phyloP scores from a whole-genome alignment of 2,113 vertebrate species.

The Pica pica region DNA sequence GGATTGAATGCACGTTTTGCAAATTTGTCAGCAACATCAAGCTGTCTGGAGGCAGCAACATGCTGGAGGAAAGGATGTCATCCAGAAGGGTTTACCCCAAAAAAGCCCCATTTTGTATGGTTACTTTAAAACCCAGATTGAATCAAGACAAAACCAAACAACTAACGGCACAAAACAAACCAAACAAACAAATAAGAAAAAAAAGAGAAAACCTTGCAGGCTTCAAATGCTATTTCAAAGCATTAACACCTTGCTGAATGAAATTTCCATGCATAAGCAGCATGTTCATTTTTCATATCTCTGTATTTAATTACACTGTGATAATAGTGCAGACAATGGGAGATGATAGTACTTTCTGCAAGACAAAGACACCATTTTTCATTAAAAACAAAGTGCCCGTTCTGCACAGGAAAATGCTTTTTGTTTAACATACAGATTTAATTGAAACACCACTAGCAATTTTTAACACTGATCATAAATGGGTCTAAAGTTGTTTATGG shows the following conservation, averaged over 20 bases:
- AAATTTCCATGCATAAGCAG: neutral
- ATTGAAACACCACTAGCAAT: neutral
- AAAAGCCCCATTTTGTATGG: neutral
- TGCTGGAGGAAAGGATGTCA: neutral
- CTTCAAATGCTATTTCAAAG: neutral
- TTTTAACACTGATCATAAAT: neutral
- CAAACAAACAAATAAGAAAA: neutral
- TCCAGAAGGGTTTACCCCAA: neutral
- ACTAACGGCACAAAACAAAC: neutral
- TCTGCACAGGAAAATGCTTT: neutral
- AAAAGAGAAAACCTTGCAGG: neutral
- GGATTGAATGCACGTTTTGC: neutral
- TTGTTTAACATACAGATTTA: neutral
- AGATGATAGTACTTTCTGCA: neutral
- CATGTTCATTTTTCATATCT: neutral
- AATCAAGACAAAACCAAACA: neutral
- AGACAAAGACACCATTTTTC: neutral
- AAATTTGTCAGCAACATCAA: neutral
- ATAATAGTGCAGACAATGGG: neutral
- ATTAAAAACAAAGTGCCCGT: neutral
- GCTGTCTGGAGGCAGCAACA: neutral
- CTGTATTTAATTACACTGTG: neutral
- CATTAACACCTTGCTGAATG: neutral
- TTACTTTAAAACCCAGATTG: neutral
- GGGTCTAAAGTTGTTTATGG: neutral